Evolutionary conservation across 2,113 vertebrate genomes (phyloP), one percentile per base, ranked within the genome.

Genomic region (Peucedramus taeniatus): DNA sequence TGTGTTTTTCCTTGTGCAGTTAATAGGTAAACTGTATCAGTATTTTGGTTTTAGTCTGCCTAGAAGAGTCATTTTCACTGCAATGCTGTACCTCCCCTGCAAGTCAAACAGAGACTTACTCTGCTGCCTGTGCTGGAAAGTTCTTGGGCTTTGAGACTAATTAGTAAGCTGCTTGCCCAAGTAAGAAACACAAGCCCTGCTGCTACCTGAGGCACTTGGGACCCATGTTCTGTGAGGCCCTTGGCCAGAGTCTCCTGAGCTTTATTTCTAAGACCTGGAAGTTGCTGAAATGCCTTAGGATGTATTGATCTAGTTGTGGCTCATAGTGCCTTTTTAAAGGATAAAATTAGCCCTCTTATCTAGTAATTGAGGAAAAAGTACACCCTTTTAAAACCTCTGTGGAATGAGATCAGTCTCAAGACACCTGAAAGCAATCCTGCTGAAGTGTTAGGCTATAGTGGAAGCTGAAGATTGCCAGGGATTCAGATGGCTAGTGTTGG

Each of bases 41-140:
- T 28, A 13, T 63, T 64, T 80, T 59, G 27, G 33, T 27, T 64
- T 71, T n/a, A 57, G 13, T 60, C 27, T 22, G 3, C n/a, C 28
- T 40, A 6, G 26, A 60, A 79, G 75, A 88, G 94, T 94, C 92
- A 42, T 81, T 97, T 96, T 95, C 92, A 93, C 94, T 96, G 95
- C 88, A 90, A 35, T 69, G 39, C 21, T 90, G 4, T 77, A 74
- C 4, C 18, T 88, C 15, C 6, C 10, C 14, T 60, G 28, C 31
- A 80, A 65, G 12, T 75, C 2, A 2, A 44, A 53, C 24, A 57
- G 26, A 64, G 30, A 30, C 33, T 87, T 33, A 5, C 13, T 90
- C 75, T 72, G 22, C 31, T 82, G 24, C 11, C 16, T 78, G 37
- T 70, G 42, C 56, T 87, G 18, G 40, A 20, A 82, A 18, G 40